Evolutionary conservation across 2,797 vertebrate genomes (phyloP), one percentile per base, ranked within the genome.

Genomic region (Sebastes alutus): DNA sequence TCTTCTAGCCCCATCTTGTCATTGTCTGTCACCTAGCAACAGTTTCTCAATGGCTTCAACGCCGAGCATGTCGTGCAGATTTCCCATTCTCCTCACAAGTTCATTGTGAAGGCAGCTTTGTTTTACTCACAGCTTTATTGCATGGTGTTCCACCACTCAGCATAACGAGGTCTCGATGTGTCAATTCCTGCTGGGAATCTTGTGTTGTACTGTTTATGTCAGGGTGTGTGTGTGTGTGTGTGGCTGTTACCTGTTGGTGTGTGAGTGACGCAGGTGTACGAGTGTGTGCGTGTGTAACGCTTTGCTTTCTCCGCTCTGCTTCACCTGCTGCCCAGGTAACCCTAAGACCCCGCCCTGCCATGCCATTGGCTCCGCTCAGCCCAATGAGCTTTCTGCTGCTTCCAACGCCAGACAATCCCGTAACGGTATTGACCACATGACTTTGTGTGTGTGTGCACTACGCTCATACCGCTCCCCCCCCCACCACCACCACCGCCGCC

Each of bases 301-400:
- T 97, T 94, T 96, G 95, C 93, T 97, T 93, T 97, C 92, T 97
- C 95, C 96, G 95, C 96, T 97, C 93, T 97, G 96, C 96, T 96
- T 96, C 94, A 96, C 94, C 95, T 97, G 96, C 94, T 94, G 94
- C 96, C 91, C 97, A 99, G 98, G 97, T 97, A 97, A 97, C 96
- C 96, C 96, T 96, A 97, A 97, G 97, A 97, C 95, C 97, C 96
- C 93, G 93, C 94, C 96, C 95, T 94, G 95, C 96, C 90, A 80
- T 92, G 90, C 96, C 94, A 95, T 97, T 96, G 97, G 95, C 91
- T 94, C 91, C 92, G 94, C 95, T 93, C 96, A 95, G 95, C 92
- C 96, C 97, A 95, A 96, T 96, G 97, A 97, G 92, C 94, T 96
- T 72, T 88, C 93, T 84, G 87, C 93, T 79, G 89, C 91, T 93